A percentile compares a stretch with the other conserved stretches of the same genome.
phyloP scores from a whole-genome alignment of 2,888 invertebrate species.

The Drosophila anomalata region DNA sequence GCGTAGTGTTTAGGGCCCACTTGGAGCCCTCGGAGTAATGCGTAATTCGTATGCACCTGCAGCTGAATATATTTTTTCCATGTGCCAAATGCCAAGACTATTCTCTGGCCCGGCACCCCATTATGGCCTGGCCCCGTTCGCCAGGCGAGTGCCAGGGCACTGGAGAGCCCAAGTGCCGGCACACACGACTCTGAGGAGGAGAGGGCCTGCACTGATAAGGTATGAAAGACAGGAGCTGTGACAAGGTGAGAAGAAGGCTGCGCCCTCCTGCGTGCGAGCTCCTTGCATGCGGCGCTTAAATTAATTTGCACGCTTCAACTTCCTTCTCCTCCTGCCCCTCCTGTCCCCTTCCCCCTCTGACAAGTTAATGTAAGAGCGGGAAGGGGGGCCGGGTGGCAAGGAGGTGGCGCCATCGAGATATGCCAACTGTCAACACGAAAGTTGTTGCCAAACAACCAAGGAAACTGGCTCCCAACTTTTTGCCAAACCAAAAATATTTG shows the following conservation, averaged over 20 bases:
- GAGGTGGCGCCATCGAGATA: background rate
- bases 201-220: background rate
- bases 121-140: background rate
- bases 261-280: slow-evolving; percentile 53
- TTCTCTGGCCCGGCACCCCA: background rate
- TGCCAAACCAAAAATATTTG: slow-evolving; percentile 42
- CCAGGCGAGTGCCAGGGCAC: background rate
- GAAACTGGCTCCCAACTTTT: slow-evolving; percentile 28
- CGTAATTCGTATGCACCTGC: slow-evolving; percentile 16
- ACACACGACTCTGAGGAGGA: background rate
- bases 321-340: slow-evolving; percentile 10
- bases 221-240: slow-evolving; percentile 7
- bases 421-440: slow-evolving; percentile 42
- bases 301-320: slow-evolving; percentile 59
- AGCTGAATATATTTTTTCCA: background rate
- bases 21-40: slow-evolving; percentile 1
- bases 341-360: slow-evolving; percentile 19
- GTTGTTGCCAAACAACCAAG: slow-evolving; percentile 47
- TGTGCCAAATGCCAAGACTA: background rate
- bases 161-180: background rate
- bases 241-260: slow-evolving; percentile 45
- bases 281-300: slow-evolving; percentile 72
- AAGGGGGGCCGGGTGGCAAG: background rate
- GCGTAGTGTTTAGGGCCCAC: background rate
- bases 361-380: slow-evolving; percentile 37